Evolutionary conservation across 2,113 vertebrate genomes (phyloP), one percentile per base, ranked within the genome.

Genomic region (Nyctibius bracteatus): DNA sequence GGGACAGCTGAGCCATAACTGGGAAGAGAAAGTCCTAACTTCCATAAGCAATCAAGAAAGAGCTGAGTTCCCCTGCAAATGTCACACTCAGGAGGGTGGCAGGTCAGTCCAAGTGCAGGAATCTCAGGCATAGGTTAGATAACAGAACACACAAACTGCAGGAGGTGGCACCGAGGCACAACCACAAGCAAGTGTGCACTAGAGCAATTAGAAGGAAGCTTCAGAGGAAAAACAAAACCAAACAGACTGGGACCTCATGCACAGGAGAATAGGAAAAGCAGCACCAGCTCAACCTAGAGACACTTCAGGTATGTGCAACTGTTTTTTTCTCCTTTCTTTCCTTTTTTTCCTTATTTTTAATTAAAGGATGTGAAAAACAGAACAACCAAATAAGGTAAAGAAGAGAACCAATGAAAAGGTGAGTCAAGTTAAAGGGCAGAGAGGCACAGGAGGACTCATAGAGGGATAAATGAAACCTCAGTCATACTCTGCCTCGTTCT

Each of bases 381-480:
- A 84, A 74, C 49, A 41, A 57, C 8, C 37, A 63, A 54, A 43
- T 37, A 87, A 46, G 23, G 43, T 35, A 66, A 70, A 55, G 25
- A 55, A 71, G 35, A 79, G 57, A 81, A 77, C 15, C 28, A 71
- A 7, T 44, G 41, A 77, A 43, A 51, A 70, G 24, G 39, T 51
- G 51, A 49, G 44, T 30, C 2, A 2, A 71, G 46, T 51, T 71
- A 35, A 85, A 81, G 52, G 31, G 35, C 14, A 55, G 57, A 65
- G 31, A 44, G 49, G 20, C 2, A 0, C 23, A 47, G 24, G 8
- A 51, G 15, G 19, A 31, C 21, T 35, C 39, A 49, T 0, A n/a
- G 22, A 86, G 43, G n/a, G 39, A 58, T 62, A 62, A 66, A 62
- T 31, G 43, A 74, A 75, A 71, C 65, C n/a, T 58, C 2, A 0